Percentiles rank a stretch among this genome's conserved stretches.
Conservation (phyloP, 2,888 invertebrate species). For the Caenorhabditis drosophilae region DNA sequence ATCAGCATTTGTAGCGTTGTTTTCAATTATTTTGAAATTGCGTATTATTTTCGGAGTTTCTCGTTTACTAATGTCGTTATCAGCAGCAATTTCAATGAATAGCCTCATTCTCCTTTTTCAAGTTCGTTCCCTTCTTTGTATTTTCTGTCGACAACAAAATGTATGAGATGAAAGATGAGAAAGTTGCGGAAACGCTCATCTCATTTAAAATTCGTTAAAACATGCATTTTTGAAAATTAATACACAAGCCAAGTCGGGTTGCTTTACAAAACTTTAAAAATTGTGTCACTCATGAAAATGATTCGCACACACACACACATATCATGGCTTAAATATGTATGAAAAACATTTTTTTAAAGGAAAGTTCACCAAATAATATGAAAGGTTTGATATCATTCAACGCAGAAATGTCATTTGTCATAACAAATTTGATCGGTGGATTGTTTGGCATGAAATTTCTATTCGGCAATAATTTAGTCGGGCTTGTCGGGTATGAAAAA, state of each 20-base stretch:
- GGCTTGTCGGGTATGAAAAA: slow-evolving; percentile 45
- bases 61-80: slow-evolving; percentile 53
- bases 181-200: slow-evolving; percentile 22
- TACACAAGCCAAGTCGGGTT: no score
- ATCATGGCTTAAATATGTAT: not conserved
- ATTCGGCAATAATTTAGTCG: slow-evolving; percentile 48
- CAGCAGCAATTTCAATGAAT: slow-evolving; percentile 61
- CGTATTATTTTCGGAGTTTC: slow-evolving; percentile 50
- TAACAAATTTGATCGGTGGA: slow-evolving; percentile 60
- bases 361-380: slow-evolving; percentile 55
- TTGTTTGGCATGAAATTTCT: slow-evolving; percentile 58
- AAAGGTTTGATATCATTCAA: slow-evolving; percentile 63
- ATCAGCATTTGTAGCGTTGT: slow-evolving; percentile 39
- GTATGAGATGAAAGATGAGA: no score
- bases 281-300: no score
- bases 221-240: no score
- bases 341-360: slow-evolving; percentile 33
- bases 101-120: slow-evolving; percentile 59
- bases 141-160: slow-evolving; percentile 5
- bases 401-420: slow-evolving; percentile 63
- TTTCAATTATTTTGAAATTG: slow-evolving; percentile 30
- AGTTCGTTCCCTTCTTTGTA: slow-evolving; percentile 25
- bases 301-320: no score
- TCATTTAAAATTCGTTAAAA: no score
- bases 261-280: no score